Evolutionary conservation across 2,888 invertebrate species (phyloP).

Genomic region (Leptopilina drosophilae): DNA sequence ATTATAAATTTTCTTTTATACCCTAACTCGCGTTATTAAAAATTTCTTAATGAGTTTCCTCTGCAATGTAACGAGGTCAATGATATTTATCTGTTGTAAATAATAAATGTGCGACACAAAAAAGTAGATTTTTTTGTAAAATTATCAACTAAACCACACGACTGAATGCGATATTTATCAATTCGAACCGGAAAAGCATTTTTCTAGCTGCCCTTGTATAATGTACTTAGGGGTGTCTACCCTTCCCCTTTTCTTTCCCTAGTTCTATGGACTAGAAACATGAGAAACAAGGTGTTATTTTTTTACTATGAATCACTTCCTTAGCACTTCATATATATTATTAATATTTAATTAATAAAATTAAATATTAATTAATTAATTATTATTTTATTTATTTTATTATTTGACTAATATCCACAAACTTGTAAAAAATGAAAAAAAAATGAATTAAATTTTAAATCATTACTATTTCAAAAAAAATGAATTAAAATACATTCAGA

Average conservation of each 20-base stretch:
- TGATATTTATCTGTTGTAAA: neutral
- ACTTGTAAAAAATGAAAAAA: no score
- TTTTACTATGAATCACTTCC: neutral
- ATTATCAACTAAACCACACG: slow-evolving; percentile 17
- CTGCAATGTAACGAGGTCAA: no score
- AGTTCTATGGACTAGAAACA: slow-evolving; percentile 7
- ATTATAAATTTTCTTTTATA: no score
- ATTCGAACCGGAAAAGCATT: slow-evolving; percentile 16
- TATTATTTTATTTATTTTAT: no score
- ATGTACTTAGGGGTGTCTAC: slow-evolving; percentile 12
- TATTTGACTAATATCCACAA: no score
- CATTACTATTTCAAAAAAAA: no score
- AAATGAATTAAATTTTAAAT: no score
- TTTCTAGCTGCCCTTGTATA: slow-evolving; percentile 13
- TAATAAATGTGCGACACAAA: neutral
- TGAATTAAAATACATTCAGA: no score
- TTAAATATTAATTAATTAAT: no score
- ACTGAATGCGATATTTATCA: slow-evolving; percentile 21
- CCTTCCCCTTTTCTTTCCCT: slow-evolving; percentile 26
- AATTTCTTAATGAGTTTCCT: no score
- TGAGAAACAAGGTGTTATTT: slow-evolving; percentile 2
- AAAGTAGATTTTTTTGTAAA: slow-evolving; percentile 9
- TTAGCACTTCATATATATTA: neutral
- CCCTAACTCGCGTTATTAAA: no score
- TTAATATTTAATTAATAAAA: no score